Base-by-base conservation (phyloP, 2,888 invertebrate genomes). In the Cosmopolites sordidus region DNA sequence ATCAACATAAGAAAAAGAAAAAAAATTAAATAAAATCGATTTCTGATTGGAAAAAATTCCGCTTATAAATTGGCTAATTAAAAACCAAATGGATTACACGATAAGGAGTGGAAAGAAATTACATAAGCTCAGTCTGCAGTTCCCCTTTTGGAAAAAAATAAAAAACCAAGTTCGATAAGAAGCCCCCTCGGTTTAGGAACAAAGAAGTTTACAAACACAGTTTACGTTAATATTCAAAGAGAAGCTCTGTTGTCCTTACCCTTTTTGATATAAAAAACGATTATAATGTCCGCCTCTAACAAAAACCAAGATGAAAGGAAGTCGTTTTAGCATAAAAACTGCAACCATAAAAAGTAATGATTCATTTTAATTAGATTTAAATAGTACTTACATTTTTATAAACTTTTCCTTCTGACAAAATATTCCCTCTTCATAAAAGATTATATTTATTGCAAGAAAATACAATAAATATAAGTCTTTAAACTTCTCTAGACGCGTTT, bases 171-270 rank as follows among this genome's bases (percentile, higher is more conserved):
- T 66, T 65, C 65, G 70, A 70, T 70, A 71, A 70, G 54, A 68
- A 64, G 63, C 62, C 66, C 66, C 33, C 68, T 66, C 66, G 66
- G 70, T 69, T 68, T 64, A 64, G 68, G 69, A 70, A 70, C 70
- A 71, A 71, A 69, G 69, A 67, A 67, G 66, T 69, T 69, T 66
- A 65, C 67, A 68, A 69, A 69, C 67, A 67, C 67, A 66, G 69
- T 69, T 66, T 66, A 65, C 69, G 69, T 70, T 70, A 70, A 70
- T 69, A 70, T 70, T 69, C 65, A 64, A 56, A 63, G 61, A 61
- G 63, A 62, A 60, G 63, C 62, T 62, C 65, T 64, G 62, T 59
- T 63, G 58, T 62, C 64, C 61, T 64, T 64, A 63, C 63, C 62
- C 64, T 60, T 64, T 33, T 33, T 50, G 38, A 64, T 64, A 65